phyloP scores from a whole-genome alignment of 1,140 invertebrate species.

The Drosophila nebulosa region DNA sequence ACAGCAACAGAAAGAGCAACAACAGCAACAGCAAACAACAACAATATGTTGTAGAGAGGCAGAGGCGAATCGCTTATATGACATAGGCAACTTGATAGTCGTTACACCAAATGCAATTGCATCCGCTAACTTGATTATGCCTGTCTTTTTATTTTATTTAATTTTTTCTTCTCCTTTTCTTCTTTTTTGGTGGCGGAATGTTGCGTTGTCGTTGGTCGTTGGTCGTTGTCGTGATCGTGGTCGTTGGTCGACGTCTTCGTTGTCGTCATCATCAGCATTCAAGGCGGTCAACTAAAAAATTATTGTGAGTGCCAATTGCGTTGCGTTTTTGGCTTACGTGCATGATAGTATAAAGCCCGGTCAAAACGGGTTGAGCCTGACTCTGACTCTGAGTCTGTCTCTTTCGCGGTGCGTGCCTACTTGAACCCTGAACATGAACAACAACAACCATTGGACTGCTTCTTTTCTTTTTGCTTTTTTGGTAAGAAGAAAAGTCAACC shows the following conservation, averaged over 20 bases:
- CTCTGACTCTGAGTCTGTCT: no score
- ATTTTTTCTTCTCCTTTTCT: conserved; percentile 2
- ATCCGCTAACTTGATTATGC: conserved; percentile 70
- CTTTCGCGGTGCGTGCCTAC: neutral
- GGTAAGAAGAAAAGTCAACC: neutral
- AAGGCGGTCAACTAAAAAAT: conserved; percentile 65
- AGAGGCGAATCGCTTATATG: conserved; percentile 37
- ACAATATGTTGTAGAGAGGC: neutral
- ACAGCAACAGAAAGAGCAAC: conserved; percentile 15
- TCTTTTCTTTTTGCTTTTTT: conserved; percentile 25
- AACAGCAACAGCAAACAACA: conserved; percentile 11
- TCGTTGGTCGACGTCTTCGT: conserved; percentile 34
- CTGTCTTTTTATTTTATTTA: conserved; percentile 45
- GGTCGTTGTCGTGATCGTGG: conserved; percentile 22
- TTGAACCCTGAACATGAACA: conserved; percentile 74
- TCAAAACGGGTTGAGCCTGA: conserved; percentile 30
- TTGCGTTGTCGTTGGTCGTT: conserved; percentile 45
- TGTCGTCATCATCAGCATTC: conserved; percentile 72
- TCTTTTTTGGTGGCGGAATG: conserved; percentile 37
- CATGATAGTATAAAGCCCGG: conserved; percentile 16
- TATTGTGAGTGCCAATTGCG: conserved; percentile 66
- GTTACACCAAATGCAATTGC: conserved; percentile 41
- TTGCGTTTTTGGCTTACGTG: conserved; percentile 35
- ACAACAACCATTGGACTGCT: conserved; percentile 56
- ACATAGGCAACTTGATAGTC: conserved; percentile 66